These are phyloP conservation scores for Bellardia bayeri DNA, from an alignment of 2,888 invertebrate genomes.

Conservation along the genomic window DNA sequence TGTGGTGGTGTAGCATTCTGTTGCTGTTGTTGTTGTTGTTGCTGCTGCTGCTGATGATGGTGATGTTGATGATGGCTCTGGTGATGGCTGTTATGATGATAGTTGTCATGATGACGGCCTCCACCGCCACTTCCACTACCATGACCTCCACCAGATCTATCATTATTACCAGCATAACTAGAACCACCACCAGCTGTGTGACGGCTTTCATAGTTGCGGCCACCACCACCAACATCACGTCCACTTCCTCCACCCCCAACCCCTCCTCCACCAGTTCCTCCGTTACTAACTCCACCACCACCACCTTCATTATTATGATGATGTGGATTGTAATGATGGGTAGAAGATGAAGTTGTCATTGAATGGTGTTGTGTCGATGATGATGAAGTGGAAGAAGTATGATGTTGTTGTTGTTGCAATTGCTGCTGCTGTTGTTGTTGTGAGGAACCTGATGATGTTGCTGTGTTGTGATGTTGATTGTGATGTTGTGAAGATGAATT, in stretches of 20 bases:
- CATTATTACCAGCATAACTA: slow-evolving; percentile 70
- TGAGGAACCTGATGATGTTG: slow-evolving; percentile 68
- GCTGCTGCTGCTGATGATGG: slow-evolving; percentile 79
- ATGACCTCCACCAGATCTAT: slow-evolving; percentile 72
- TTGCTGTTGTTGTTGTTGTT: slow-evolving; percentile 81
- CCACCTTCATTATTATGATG: slow-evolving; percentile 74
- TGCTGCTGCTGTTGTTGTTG: slow-evolving; percentile 77
- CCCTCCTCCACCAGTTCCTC: slow-evolving; percentile 64
- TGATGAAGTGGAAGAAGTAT: slow-evolving; percentile 74
- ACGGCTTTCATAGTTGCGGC: slow-evolving; percentile 70
- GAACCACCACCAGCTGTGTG: slow-evolving; percentile 67
- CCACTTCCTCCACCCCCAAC: slow-evolving; percentile 66
- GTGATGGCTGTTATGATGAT: slow-evolving; percentile 78
- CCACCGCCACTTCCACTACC: slow-evolving; percentile 74
- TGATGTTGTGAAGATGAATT: slow-evolving; percentile 74
- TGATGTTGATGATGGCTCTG: slow-evolving; percentile 75
- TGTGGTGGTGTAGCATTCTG: slow-evolving; percentile 82
- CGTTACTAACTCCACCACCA: slow-evolving; percentile 71
- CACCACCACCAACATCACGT: slow-evolving; percentile 68
- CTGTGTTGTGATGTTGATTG: slow-evolving; percentile 75
- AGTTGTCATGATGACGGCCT: slow-evolving; percentile 77
- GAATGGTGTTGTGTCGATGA: slow-evolving; percentile 77
- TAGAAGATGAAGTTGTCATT: slow-evolving; percentile 75
- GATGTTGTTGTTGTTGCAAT: slow-evolving; percentile 54
- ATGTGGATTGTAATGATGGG: slow-evolving; percentile 77